Base-by-base conservation (phyloP, 1,140 invertebrate genomes). In the Thaumetopoea pityocampa region DNA sequence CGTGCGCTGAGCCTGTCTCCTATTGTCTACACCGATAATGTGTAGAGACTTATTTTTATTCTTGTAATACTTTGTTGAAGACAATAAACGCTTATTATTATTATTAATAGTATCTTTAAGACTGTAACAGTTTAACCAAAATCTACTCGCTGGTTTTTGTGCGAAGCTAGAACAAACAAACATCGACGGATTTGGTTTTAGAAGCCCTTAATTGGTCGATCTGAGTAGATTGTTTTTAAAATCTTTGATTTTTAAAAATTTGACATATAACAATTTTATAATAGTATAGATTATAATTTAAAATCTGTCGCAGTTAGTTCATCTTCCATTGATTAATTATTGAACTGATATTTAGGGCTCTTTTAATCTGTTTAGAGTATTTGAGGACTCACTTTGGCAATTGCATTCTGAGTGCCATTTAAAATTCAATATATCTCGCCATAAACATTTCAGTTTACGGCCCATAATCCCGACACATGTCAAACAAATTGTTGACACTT, bases 401-500 rank as follows among this genome's bases (percentile, higher is more conserved):
- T 28, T 55, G 50, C 43, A 49, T 35, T n/a, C n/a, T n/a, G n/a
- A n/a, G n/a, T n/a, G 45, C 36, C 48, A 43, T 56, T 65, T 60
- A 65, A 60, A 65, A 54, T 57, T 61, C 50, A 48, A 57, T 57
- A 60, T 52, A 51, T 58, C 51, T 52, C 23, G 50, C 40, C 62
- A 54, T 66, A 61, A 66, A 66, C 45, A 46, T 43, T 24, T 12
- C 18, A 45, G 29, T 66, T 66, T 66, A 66, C 46, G 57, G 44
- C 8, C 45, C 48, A 46, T 58, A 58, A 51, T 58, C 57, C 43
- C 19, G 47, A 60, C 61, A 66, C 50, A 55, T 66, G 62, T 66
- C 62, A 66, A 66, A 66, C 62, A 61, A 61, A 61, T 61, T 66
- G 53, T 61, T 66, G 57, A 61, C 57, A 61, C 57, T 61, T 40